Percentiles rank a stretch among this genome's conserved stretches.
phyloP scores from a whole-genome alignment of 2,888 invertebrate species.

The Arrhopalites spinosus region DNA sequence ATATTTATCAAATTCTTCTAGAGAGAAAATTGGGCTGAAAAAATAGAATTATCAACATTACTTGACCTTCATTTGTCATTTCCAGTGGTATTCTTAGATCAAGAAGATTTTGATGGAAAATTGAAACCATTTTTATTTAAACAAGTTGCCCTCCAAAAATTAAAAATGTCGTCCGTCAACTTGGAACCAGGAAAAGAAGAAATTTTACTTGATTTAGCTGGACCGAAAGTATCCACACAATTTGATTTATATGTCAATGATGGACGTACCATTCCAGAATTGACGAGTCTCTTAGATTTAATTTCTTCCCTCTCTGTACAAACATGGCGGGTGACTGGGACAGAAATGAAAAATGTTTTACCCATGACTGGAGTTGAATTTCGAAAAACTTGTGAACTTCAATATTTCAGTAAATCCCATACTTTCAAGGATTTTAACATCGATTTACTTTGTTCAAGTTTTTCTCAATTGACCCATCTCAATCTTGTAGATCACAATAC shows the following conservation, averaged over 20 bases:
- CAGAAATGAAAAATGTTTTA: slow-evolving; percentile 31
- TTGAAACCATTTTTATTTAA: slow-evolving; percentile 48
- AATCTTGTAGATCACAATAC: slow-evolving; percentile 55
- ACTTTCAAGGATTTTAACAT: slow-evolving; percentile 52
- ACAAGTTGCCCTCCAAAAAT: slow-evolving; percentile 31
- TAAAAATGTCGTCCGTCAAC: slow-evolving; percentile 45
- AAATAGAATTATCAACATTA: slow-evolving; percentile 33
- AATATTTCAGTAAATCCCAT: slow-evolving; percentile 54
- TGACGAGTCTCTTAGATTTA: slow-evolving; percentile 7
- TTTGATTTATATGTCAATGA: slow-evolving; percentile 53
- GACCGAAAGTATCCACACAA: neutral
- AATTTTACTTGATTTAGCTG: slow-evolving; percentile 23
- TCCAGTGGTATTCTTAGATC: slow-evolving; percentile 50
- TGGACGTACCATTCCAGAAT: slow-evolving; percentile 38
- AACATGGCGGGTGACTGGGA: slow-evolving; percentile 38
- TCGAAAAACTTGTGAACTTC: slow-evolving; percentile 44
- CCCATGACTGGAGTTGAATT: slow-evolving; percentile 16
- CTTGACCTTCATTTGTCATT: slow-evolving; percentile 47
- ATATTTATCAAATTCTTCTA: too few relatives aligned
- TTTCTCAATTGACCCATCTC: slow-evolving; percentile 48
- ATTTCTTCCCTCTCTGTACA: slow-evolving; percentile 44
- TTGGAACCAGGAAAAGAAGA: slow-evolving; percentile 49
- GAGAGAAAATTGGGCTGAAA: slow-evolving; percentile 45
- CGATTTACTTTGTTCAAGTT: slow-evolving; percentile 44
- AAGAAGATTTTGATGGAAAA: slow-evolving; percentile 44